A percentile compares a stretch with the other conserved stretches of the same genome.
Conservation (phyloP, 1,140 invertebrate species). For the Trypoxylus dichotomus region DNA sequence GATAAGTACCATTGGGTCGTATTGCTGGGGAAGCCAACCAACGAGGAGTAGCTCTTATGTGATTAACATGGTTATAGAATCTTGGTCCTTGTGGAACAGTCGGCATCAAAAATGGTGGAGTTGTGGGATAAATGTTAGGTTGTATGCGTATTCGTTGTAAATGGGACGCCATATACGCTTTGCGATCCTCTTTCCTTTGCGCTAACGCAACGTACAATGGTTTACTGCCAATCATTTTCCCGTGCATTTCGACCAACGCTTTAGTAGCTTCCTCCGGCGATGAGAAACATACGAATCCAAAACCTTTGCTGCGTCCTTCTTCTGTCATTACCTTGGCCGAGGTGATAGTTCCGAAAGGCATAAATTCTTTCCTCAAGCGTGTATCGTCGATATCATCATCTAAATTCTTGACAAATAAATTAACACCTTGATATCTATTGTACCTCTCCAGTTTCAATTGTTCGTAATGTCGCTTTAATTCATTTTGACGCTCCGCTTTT, state of each 20-base stretch:
- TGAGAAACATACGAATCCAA: constrained; percentile 78
- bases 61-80: constrained; percentile 47
- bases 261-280: constrained; percentile 75
- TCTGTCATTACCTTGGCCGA: constrained; percentile 68
- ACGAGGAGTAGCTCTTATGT: constrained; percentile 46
- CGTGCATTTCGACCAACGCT: constrained; percentile 76
- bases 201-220: constrained; percentile 75
- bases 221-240: constrained; percentile 68
- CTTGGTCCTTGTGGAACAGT: constrained; percentile 48
- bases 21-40: constrained; percentile 44
- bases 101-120: constrained; percentile 45
- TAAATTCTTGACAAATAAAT: constrained; percentile 76
- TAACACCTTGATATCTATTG: constrained; percentile 82
- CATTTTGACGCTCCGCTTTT: constrained; percentile 95
- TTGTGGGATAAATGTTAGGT: constrained; percentile 41
- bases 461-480: constrained; percentile 94
- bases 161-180: constrained; percentile 69
- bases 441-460: constrained; percentile 91
- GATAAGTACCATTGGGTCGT: constrained; percentile 50
- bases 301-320: constrained; percentile 64
- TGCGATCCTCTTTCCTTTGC: constrained; percentile 73
- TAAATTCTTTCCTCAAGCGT: constrained; percentile 66
- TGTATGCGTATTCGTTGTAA: constrained; percentile 63
- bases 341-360: constrained; percentile 69
- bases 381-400: constrained; percentile 72